Evolutionary conservation across 92 coral and sea anemone species (phyloP).

Genomic region (Parazoanthus darwini): DNA sequence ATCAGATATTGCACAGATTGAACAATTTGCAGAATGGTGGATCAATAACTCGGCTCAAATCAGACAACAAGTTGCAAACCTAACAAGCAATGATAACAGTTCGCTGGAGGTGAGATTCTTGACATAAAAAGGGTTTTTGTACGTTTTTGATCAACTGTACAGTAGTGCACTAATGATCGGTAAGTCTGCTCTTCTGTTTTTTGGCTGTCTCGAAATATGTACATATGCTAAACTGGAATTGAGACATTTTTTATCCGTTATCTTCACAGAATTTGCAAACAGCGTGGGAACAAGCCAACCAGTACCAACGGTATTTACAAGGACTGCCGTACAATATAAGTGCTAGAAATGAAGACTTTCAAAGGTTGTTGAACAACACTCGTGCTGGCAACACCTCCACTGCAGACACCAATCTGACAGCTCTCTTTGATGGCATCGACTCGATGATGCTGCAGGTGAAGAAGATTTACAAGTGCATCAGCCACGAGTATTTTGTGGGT

Average conservation of each 20-base stretch:
- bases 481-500: slow-evolving; percentile 73
- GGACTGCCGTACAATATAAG: not conserved
- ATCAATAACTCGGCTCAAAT: slow-evolving; percentile 57
- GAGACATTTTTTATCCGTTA: not conserved
- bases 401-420: slow-evolving; percentile 45
- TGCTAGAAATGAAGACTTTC: not conserved
- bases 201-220: not conserved
- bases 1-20: slow-evolving; percentile 60
- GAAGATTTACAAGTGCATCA: slow-evolving; percentile 48
- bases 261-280: slow-evolving; percentile 11
- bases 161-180: too few relatives aligned
- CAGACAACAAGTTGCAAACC: slow-evolving; percentile 18
- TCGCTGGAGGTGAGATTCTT: slow-evolving; percentile 6
- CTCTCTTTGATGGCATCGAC: slow-evolving; percentile 55
- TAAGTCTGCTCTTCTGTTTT: not conserved
- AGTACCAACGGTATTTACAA: not conserved
- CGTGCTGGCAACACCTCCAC: not conserved
- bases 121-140: too few relatives aligned
- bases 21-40: slow-evolving; percentile 86
- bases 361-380: not conserved
- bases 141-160: not conserved
- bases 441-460: slow-evolving; percentile 44
- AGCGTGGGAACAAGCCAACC: not conserved
- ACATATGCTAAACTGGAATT: too few relatives aligned
- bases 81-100: slow-evolving; percentile 1